Conservation (phyloP, 2,113 vertebrate genomes). For the Clarias macrocephalus region DNA sequence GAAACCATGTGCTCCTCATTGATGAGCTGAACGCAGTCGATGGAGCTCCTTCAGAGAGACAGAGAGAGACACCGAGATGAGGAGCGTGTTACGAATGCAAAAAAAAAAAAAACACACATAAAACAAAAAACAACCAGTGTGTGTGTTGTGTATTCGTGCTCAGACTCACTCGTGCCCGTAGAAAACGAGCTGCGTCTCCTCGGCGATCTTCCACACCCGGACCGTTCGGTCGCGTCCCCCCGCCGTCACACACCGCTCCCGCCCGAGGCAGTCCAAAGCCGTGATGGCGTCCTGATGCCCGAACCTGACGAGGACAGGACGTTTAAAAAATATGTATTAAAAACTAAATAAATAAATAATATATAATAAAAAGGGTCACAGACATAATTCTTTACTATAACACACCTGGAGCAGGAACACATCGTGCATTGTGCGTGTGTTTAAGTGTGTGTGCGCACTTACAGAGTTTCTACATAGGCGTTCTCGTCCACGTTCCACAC, state of each 20-base stretch:
- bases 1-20: slow-evolving; percentile 96
- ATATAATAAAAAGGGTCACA: background rate
- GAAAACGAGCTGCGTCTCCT: slow-evolving; percentile 95
- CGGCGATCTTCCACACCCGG: slow-evolving; percentile 93
- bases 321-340: background rate
- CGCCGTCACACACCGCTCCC: slow-evolving; percentile 90
- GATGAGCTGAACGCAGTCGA: slow-evolving; percentile 93
- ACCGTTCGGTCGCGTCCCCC: slow-evolving; percentile 89
- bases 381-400: background rate
- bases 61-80: background rate
- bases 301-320: slow-evolving; percentile 69
- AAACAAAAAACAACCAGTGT: too few species aligned
- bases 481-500: slow-evolving; percentile 97
- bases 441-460: slow-evolving; percentile 66
- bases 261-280: slow-evolving; percentile 86
- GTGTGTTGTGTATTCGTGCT: background rate
- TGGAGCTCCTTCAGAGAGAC: slow-evolving; percentile 81
- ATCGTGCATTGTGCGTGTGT: background rate
- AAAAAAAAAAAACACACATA: too few species aligned
- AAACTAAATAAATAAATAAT: too few species aligned
- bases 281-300: slow-evolving; percentile 92
- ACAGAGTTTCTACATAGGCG: slow-evolving; percentile 93
- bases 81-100: too few species aligned
- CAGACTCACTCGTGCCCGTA: slow-evolving; percentile 87
- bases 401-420: background rate